Evolutionary conservation across 2,113 vertebrate genomes (phyloP).

Genomic region (Alethe castanea): DNA sequence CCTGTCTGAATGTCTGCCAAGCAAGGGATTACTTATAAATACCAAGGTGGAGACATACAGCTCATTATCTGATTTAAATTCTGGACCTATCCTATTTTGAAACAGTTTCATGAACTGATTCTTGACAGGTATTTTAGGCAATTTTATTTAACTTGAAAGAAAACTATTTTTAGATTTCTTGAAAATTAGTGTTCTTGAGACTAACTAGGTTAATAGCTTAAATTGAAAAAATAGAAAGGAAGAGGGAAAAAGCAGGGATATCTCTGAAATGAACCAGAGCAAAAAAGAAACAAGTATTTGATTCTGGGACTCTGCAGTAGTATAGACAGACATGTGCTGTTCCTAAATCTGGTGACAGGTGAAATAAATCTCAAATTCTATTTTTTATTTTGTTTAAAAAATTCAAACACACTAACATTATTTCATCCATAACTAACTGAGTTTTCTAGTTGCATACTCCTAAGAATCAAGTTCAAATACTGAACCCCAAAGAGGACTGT

Average conservation of each 20-base stretch:
- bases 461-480: neutral
- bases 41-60: neutral
- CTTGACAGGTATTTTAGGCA: neutral
- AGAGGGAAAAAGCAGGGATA: neutral
- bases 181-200: neutral
- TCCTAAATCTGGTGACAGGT: neutral
- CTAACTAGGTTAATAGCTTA: neutral
- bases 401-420: neutral
- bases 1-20: neutral
- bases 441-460: neutral
- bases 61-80: neutral
- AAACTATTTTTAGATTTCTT: neutral
- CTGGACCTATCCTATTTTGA: neutral
- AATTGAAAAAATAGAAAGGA: neutral
- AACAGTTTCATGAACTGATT: neutral
- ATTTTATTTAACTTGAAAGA: neutral
- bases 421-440: neutral
- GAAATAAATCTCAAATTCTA: neutral
- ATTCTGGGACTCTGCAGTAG: neutral
- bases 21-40: neutral
- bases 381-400: neutral
- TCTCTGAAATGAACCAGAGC: neutral
- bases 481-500: neutral
- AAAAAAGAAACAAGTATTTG: neutral
- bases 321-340: neutral